Base-by-base conservation (phyloP, 2,113 vertebrate genomes). In the Phalacrocorax aristotelis region DNA sequence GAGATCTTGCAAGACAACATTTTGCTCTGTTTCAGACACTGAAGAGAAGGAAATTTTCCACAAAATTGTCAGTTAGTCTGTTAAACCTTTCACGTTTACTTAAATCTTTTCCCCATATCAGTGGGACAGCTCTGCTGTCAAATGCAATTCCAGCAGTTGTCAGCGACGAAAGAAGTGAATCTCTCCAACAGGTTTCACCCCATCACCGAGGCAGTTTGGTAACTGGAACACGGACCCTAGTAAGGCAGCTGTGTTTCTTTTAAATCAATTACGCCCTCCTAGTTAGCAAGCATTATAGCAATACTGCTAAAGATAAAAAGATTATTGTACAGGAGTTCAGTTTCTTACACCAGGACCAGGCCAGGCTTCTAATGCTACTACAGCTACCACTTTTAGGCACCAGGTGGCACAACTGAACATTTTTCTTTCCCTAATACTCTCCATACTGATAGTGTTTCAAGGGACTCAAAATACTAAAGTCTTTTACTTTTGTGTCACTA, bases 371-470 rank as follows among this genome's bases (percentile, higher is more conserved):
- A 18, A 65, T 3, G 30, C 23, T 58, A 19, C 44, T 29, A 29
- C 8, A 74, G 62, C 42, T 65, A 10, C 83, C n/a, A 20, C 36
- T 84, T 92, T 30, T 81, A 89, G 72, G 69, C 95, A 97, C 74
- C 74, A 97, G 97, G 85, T 92, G 91, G 92, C 93, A 93, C 25
- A 94, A 90, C 27, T 54, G 86, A 85, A 89, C 74, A 32, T 11
- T 23, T 6, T 66, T 76, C 38, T 36, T 36, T 58, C 15, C 13
- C 11, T 36, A 22, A 51, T 38, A 30, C 13, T 42, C 55, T 60
- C 15, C n/a, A 1, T 25, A 46, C 48, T 11, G n/a, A 60, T 3
- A 42, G 20, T 17, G 38, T 34, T 80, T 69, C 40, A 82, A 68
- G 32, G 30, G 18, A 60, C 57, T 60, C 20, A n/a, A 58, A 87